Conservation (phyloP, 2,797 vertebrate genomes). For the Pelodytes ibericus region DNA sequence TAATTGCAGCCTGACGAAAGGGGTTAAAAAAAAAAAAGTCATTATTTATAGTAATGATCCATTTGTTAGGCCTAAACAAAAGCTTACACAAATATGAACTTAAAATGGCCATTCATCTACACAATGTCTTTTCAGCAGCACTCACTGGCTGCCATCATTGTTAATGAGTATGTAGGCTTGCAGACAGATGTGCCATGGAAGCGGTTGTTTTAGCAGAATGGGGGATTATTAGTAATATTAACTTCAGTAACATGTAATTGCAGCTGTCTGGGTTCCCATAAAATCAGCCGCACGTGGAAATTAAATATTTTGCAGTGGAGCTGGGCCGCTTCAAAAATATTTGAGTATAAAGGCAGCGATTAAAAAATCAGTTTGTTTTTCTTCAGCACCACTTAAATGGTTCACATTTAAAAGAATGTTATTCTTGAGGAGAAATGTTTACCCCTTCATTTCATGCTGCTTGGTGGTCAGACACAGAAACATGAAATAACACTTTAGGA, state of each 20-base stretch:
- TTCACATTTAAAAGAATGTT: background rate
- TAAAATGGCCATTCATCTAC: constrained; percentile 48
- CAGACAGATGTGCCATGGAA: constrained; percentile 50
- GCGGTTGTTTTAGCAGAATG: constrained; percentile 48
- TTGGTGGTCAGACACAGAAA: too few relatives aligned
- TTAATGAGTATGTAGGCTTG: constrained; percentile 38
- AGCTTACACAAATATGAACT: constrained; percentile 52
- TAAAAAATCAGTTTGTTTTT: background rate
- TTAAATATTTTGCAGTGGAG: constrained; percentile 21
- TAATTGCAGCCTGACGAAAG: constrained; percentile 38
- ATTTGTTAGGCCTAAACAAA: constrained; percentile 49
- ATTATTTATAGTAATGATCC: constrained; percentile 44
- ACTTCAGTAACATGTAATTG: constrained; percentile 52
- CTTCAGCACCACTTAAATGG: background rate
- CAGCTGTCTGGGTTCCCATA: constrained; percentile 43
- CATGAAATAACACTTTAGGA: too few relatives aligned
- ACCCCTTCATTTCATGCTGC: background rate
- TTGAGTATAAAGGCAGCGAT: constrained; percentile 16
- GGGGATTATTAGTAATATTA: constrained; percentile 48
- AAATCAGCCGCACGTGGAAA: constrained; percentile 43
- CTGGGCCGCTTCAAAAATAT: constrained; percentile 28
- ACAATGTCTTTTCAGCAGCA: constrained; percentile 26
- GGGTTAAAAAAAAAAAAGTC: constrained; percentile 39
- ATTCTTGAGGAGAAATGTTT: too few relatives aligned
- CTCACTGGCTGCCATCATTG: constrained; percentile 42